These are phyloP conservation scores for Ambastaia sidthimunki DNA, from an alignment of 2,797 vertebrate genomes.

Conservation along the genomic window DNA sequence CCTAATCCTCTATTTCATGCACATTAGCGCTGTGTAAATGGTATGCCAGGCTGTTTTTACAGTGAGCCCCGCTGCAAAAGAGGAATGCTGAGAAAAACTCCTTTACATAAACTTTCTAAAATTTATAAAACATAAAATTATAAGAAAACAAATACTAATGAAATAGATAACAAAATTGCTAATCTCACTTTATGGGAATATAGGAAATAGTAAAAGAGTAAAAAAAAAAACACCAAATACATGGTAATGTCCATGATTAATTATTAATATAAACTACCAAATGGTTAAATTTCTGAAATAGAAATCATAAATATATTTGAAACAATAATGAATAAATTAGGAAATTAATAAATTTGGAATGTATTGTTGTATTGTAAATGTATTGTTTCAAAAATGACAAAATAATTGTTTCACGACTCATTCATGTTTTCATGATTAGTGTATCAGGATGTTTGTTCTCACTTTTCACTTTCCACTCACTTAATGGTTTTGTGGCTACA, in stretches of 20 bases:
- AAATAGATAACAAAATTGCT: no score
- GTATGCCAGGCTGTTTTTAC: conserved; percentile 46
- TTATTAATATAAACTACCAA: no score
- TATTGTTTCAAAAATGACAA: no score
- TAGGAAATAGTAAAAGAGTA: not conserved
- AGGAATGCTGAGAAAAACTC: conserved; percentile 28
- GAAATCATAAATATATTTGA: not conserved
- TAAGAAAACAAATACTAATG: not conserved
- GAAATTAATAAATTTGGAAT: no score
- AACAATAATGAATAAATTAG: conserved; percentile 5
- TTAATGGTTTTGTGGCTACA: conserved; percentile 8
- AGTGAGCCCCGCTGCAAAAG: conserved; percentile 34
- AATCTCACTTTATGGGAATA: not conserved
- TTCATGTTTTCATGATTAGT: conserved; percentile 9
- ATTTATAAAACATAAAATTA: not conserved
- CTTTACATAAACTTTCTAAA: not conserved
- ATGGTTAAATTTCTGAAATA: no score
- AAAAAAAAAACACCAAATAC: no score
- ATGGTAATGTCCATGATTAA: no score
- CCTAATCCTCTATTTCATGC: conserved; percentile 63
- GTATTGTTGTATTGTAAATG: no score
- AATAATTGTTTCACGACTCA: not conserved
- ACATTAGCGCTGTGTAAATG: conserved; percentile 64
- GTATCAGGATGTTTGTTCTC: conserved; percentile 26
- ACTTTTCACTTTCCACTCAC: conserved; percentile 13